Conservation (phyloP, 2,113 vertebrate species). For the Pholis gunnellus region DNA sequence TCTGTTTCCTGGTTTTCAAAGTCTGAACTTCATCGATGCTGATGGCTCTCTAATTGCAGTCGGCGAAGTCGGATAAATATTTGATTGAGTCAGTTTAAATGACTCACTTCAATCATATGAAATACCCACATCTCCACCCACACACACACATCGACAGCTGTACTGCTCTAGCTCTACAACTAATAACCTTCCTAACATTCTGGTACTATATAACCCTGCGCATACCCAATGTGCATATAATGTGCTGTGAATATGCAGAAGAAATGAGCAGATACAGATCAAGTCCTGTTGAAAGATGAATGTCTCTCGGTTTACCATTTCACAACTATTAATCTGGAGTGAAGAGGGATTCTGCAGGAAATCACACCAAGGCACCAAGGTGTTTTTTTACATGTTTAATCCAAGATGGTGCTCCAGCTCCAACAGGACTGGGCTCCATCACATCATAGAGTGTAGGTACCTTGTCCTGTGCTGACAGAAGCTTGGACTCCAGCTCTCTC, state of each 20-base stretch:
- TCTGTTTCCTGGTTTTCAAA: background rate
- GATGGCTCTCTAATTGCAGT: background rate
- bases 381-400: background rate
- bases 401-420: background rate
- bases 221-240: background rate
- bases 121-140: constrained; percentile 2
- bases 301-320: background rate
- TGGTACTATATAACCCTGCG: background rate
- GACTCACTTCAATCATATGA: constrained; percentile 7
- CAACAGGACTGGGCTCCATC: background rate
- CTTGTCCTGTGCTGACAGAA: constrained; percentile 90
- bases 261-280: background rate
- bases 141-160: background rate
- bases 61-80: background rate
- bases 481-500: constrained; percentile 92
- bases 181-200: background rate
- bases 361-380: background rate
- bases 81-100: background rate
- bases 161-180: background rate
- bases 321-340: background rate
- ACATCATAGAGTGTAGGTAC: constrained; percentile 66
- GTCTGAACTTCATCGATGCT: background rate
- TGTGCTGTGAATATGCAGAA: background rate
- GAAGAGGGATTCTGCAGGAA: background rate
- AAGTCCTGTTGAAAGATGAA: background rate